Base-by-base conservation (phyloP, 2,797 vertebrate genomes). In the Cuculus canorus region DNA sequence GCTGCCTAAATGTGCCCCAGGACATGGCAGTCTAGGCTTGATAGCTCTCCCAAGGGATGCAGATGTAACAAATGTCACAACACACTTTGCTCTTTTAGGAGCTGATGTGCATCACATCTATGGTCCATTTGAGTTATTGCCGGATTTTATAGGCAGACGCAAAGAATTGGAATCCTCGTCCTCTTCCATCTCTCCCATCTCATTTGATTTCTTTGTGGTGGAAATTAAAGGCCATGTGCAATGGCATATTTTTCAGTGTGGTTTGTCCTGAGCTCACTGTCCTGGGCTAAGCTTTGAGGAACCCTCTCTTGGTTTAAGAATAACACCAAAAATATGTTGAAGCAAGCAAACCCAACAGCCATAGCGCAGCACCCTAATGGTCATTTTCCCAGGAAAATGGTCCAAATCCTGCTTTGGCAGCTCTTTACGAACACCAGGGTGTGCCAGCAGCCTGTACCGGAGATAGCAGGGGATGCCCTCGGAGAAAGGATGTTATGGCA, bases 51-150 rank as follows among this genome's bases (percentile, higher is more conserved):
- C 61, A 71, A 37, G 76, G 65, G 87, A 68, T 2, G 18, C 15
- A 53, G 53, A 41, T 18, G 16, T 56, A 71, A 61, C 0, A 2
- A 82, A 33, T 1, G 3, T 61, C 66, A 75, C 28, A 24, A 13
- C 63, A 54, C 14, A 3, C 47, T 76, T 84, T 18, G 22, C 33
- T 76, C 27, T n/a, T 27, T 9, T 4, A 23, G 61, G 53, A 63
- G n/a, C 45, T 48, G 25, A n/a, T 6, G 18, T 28, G 84, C n/a
- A 30, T 27, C n/a, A 4, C 0, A 0, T 30, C 45, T 21, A 0
- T 5, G 41, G 32, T 16, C 19, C 39, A 7, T 11, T 6, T 4
- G 41, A 82, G 73, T 14, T 73, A 2, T 8, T 39, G 19, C 43
- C 84, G 81, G 35, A 33, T 41, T 61, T 76, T 23, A 33, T 17